Percentiles rank a stretch among this genome's conserved stretches.
phyloP scores from a whole-genome alignment of 2,888 invertebrate genomes.

The Noctua comes region DNA sequence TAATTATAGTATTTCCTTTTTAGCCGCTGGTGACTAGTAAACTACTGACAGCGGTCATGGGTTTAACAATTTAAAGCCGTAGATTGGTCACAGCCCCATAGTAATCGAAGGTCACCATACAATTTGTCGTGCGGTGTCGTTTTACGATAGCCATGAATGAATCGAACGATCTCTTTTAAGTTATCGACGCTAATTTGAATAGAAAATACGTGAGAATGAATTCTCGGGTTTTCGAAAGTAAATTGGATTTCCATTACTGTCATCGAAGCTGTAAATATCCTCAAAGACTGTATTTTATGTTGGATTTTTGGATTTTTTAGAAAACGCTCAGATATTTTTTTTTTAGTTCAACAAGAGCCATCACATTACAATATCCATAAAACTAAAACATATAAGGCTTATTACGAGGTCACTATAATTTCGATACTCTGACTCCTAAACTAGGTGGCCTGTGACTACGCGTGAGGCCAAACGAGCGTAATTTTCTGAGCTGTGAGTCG shows the following conservation, averaged over 20 bases:
- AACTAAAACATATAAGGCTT: too few species aligned
- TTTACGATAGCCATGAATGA: conserved; percentile 44
- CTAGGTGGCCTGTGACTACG: too few species aligned
- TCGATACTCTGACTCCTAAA: too few species aligned
- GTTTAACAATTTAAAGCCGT: conserved; percentile 27
- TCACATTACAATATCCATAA: too few species aligned
- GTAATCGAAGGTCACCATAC: conserved; percentile 55
- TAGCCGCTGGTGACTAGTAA: neutral
- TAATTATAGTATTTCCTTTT: conserved; percentile 52
- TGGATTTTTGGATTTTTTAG: neutral
- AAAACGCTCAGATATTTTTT: neutral
- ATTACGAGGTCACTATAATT: too few species aligned
- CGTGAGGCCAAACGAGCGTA: too few species aligned
- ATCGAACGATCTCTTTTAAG: conserved; percentile 51
- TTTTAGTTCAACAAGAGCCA: too few species aligned
- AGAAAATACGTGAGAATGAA: conserved; percentile 47
- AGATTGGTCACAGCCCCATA: conserved; percentile 50
- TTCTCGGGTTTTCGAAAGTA: conserved; percentile 37
- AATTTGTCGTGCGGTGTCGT: conserved; percentile 39
- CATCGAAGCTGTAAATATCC: conserved; percentile 7
- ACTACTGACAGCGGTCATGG: conserved; percentile 11
- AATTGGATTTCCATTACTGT: conserved; percentile 49
- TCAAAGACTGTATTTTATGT: conserved; percentile 8
- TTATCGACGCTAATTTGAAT: conserved; percentile 51
- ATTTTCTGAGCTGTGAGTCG: too few species aligned